Conservation (phyloP, 1,140 invertebrate species). For the Aleiodes sp. region DNA sequence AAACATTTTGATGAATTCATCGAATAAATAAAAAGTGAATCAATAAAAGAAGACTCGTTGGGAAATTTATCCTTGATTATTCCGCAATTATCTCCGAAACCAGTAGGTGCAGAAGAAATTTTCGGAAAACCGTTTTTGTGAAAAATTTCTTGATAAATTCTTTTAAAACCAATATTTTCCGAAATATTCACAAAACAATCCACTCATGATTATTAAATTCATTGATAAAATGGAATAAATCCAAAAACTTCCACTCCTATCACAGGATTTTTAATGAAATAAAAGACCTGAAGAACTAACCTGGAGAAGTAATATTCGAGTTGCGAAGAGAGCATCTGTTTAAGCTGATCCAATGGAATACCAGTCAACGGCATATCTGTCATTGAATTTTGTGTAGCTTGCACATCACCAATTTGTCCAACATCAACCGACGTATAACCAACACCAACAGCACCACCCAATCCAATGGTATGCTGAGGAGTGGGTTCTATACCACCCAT, state of each 20-base stretch:
- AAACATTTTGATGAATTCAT: too few relatives aligned
- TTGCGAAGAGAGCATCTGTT: slow-evolving; percentile 82
- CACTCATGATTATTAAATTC: background rate
- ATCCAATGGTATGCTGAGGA: slow-evolving; percentile 59
- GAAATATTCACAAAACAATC: too few relatives aligned
- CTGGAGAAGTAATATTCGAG: slow-evolving; percentile 92
- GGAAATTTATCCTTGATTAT: too few relatives aligned
- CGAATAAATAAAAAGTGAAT: too few relatives aligned
- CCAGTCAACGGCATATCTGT: slow-evolving; percentile 56
- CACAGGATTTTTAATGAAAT: too few relatives aligned
- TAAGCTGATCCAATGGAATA: slow-evolving; percentile 77
- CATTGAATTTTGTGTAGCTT: slow-evolving; percentile 56
- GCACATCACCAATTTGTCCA: slow-evolving; percentile 53
- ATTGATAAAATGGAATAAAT: too few relatives aligned
- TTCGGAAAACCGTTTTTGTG: too few relatives aligned
- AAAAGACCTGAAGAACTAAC: slow-evolving; percentile 58
- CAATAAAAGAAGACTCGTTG: too few relatives aligned
- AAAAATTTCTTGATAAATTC: too few relatives aligned
- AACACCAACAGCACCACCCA: slow-evolving; percentile 59
- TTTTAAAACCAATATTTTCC: background rate
- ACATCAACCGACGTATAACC: slow-evolving; percentile 60
- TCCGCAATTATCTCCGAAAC: too few relatives aligned
- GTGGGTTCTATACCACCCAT: slow-evolving; percentile 57
- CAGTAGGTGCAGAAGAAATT: too few relatives aligned
- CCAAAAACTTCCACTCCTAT: too few relatives aligned